Base-by-base conservation (phyloP, 2,797 vertebrate species). In the Ctenochaetus hawaiiensis region DNA sequence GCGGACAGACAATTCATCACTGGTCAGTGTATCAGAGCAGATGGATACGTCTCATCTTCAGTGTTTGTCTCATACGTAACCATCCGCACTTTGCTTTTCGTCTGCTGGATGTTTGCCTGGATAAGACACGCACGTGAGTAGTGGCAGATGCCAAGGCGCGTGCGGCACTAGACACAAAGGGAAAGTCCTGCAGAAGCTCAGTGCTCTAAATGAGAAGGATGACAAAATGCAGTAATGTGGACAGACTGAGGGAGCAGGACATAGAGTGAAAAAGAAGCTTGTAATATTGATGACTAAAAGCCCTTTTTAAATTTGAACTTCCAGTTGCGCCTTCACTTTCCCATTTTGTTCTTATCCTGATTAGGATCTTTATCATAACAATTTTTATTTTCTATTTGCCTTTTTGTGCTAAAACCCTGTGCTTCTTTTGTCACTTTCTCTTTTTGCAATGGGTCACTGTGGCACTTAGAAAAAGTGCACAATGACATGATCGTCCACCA, bases 1-100 rank as follows among this genome's bases (percentile, higher is more conserved):
- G 86, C 90, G 88, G 77, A 26, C 53, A 47, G 86, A 87, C 89
- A 79, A 86, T 75, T 81, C 84, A 85, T 91, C 85, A 82, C 58
- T 77, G 77, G 82, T 89, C 77, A 81, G 72, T 67, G 78, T 67
- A 78, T 84, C 82, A 86, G 70, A 87, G 71, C 87, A 91, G 87
- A 92, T 91, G 89, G 87, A 84, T 49, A 37, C 22, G 10, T 84
- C 71, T 81, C 67, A 58, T 73, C 78, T 62, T 82, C 72, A 9
- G 72, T 69, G 63, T 82, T 77, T 41, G 60, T 74, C 49, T 85
- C 72, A 43, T 72, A 82, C 44, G 39, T 77, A 78, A 69, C 72
- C 79, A 57, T n/a, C 23, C 54, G 1, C 69, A 41, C 64, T 71
- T 70, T 73, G 68, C 49, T 69, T 75, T 87, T 85, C 77, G 76